Base-by-base conservation (phyloP, 1,140 invertebrate species). In the Trichogramma pretiosum region DNA sequence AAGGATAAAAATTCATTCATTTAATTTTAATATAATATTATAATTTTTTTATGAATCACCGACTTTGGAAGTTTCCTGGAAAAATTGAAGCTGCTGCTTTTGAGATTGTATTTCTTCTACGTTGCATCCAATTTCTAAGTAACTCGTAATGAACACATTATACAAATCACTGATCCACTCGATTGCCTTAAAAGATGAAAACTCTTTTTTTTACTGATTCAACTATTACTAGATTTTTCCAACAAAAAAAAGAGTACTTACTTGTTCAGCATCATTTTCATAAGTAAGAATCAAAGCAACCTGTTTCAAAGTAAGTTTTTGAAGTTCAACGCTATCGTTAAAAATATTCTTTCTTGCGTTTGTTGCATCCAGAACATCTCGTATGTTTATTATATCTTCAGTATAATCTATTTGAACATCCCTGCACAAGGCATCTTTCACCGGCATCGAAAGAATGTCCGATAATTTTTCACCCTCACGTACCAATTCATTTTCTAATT, bases 381-480 rank as follows among this genome's bases (percentile, higher is more conserved):
- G 74, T 30, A 87, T 75, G 58, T 85, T 83, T 23, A 78, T 70
- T 18, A 85, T 85, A 54, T 87, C 83, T 56, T 75, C 73, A 21
- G 75, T 77, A 52, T 86, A 87, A 71, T 87, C 80, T 7, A 85
- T 76, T 13, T 74, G 70, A 56, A 87, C 75, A 62, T 87, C 84
- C 50, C 82, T 74, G 17, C 84, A 83, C 42, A 84, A 70, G 0
- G 84, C 83, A 66, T 88, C 85, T 67, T 88, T 87, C 33, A 87
- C 77, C 9, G 85, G 84, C 73, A 87, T 80, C 7, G 84, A 83
- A 40, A 89, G 72, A 63, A 88, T 77, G 64, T 88, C 85, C 18
- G 84, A 80, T 22, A 89, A 67, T 57, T 83, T 85, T 64, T 88
- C 84, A 13, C 85, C 85, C 68, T 87, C 84, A 55, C 79, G 77